A percentile compares a stretch with the other conserved stretches of the same genome.
Conservation (phyloP, 2,797 vertebrate species). For the Smutsia gigantea region DNA sequence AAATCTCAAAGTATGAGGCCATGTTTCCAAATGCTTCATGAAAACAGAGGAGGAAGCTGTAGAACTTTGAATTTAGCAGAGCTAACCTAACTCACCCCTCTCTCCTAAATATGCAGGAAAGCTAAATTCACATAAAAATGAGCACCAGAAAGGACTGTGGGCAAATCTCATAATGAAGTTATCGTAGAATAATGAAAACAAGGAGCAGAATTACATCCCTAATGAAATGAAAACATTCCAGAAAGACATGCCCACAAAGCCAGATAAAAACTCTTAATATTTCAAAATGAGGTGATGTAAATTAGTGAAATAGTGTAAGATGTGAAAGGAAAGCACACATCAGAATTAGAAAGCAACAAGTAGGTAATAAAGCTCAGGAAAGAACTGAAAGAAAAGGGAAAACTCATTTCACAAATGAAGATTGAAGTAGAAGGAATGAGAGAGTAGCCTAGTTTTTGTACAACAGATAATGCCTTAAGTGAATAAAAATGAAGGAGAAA, state of each 20-base stretch:
- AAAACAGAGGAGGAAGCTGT: neutral
- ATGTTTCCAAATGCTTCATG: neutral
- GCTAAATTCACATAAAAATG: constrained; percentile 12
- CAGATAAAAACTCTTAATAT: neutral
- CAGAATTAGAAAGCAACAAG: constrained; percentile 29
- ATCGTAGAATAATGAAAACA: neutral
- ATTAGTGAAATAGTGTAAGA: neutral
- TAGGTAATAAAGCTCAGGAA: neutral
- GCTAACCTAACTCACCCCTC: neutral
- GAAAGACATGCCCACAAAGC: neutral
- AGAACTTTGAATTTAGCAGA: constrained; percentile 19
- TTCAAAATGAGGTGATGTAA: constrained; percentile 21
- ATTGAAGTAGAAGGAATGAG: neutral
- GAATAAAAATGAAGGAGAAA: neutral
- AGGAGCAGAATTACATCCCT: neutral
- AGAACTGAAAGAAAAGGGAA: constrained; percentile 23
- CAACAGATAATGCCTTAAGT: neutral
- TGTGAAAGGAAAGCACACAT: neutral
- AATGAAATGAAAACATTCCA: neutral
- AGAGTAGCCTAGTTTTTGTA: neutral
- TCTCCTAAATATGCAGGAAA: constrained; percentile 10
- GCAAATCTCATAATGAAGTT: constrained; percentile 35
- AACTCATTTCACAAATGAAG: constrained; percentile 21
- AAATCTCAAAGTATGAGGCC: neutral
- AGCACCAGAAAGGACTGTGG: neutral